A percentile compares a stretch with the other conserved stretches of the same genome.
Evolutionary conservation across 2,888 invertebrate genomes (phyloP).

Genomic region (Bibio marci): DNA sequence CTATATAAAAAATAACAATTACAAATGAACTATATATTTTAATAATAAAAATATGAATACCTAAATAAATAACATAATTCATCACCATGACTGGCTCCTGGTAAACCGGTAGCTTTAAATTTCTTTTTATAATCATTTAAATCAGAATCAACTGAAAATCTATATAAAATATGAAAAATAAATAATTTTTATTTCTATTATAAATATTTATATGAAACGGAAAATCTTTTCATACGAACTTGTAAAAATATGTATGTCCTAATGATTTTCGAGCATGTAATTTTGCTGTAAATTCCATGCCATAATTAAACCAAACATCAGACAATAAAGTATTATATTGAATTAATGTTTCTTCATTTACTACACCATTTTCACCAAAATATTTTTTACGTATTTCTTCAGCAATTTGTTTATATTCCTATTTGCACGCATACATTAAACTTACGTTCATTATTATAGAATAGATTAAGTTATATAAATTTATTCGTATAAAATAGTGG

Average conservation of each 20-base stretch:
- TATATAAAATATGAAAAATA: too few species aligned
- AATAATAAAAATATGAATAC: neutral
- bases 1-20: neutral
- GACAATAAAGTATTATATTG: slow-evolving; percentile 2
- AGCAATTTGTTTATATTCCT: slow-evolving; percentile 6
- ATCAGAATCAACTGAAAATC: slow-evolving; percentile 4
- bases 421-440: too few species aligned
- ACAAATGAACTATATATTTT: too few species aligned
- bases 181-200: too few species aligned
- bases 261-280: neutral
- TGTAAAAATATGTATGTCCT: slow-evolving; percentile 2
- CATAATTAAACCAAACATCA: slow-evolving; percentile 1
- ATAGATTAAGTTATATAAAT: too few species aligned
- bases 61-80: slow-evolving; percentile 6
- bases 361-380: slow-evolving; percentile 3
- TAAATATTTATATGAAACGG: too few species aligned
- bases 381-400: slow-evolving; percentile 5
- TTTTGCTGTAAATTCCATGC: slow-evolving; percentile 1
- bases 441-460: too few species aligned
- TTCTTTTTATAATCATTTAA: slow-evolving; percentile 3
- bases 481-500: too few species aligned
- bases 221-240: too few species aligned
- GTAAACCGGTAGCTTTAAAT: neutral
- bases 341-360: slow-evolving; percentile 5
- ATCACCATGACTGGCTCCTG: slow-evolving; percentile 3